Evolutionary conservation across 2,888 invertebrate genomes (phyloP).

Genomic region (Rhopalosiphum nymphaeae): DNA sequence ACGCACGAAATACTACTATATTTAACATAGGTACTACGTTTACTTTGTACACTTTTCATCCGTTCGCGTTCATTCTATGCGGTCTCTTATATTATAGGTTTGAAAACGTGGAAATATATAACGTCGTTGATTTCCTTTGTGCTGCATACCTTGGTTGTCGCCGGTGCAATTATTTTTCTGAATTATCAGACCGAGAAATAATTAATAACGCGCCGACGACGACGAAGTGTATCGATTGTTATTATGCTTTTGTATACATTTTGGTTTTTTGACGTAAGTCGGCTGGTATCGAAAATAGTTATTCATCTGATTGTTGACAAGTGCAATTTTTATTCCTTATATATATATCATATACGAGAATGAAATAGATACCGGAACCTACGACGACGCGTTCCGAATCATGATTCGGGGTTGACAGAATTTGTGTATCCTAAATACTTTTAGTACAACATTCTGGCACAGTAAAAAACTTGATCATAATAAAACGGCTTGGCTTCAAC

Average conservation of each 20-base stretch:
- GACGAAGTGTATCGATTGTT: background rate
- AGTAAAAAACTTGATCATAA: no score
- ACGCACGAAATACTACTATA: no score
- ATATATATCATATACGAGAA: background rate
- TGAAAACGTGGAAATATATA: background rate
- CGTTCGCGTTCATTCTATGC: no score
- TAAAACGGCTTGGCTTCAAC: no score
- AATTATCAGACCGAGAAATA: constrained; percentile 11
- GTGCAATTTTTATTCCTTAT: background rate
- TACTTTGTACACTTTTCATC: background rate
- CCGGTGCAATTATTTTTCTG: background rate
- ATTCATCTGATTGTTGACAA: background rate
- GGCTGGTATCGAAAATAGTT: background rate
- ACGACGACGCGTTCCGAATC: no score
- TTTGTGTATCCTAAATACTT: no score
- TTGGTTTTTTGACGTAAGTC: no score
- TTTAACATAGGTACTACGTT: background rate
- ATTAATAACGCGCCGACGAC: background rate
- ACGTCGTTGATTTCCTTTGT: background rate
- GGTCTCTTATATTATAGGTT: background rate
- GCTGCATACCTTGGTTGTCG: background rate
- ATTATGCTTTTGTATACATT: background rate
- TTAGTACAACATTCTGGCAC: no score
- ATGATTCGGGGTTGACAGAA: no score
- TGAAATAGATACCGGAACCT: background rate